Conservation (phyloP, 2,797 vertebrate genomes). For the Antennarius maculatus region DNA sequence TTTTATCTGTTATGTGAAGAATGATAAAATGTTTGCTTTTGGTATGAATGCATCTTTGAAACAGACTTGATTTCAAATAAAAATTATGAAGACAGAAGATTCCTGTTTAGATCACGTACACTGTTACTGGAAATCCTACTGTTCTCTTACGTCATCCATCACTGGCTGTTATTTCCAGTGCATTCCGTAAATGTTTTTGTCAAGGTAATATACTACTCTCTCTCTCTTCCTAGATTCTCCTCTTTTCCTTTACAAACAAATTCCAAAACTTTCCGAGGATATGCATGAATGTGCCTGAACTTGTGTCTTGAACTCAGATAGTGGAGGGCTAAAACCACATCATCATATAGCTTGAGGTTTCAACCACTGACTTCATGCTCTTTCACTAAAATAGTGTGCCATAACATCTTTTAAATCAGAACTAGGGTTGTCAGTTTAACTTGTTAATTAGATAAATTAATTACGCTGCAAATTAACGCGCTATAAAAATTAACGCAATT, state of each 20-base stretch:
- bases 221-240: not conserved
- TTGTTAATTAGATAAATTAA: too few relatives aligned
- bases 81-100: too few relatives aligned
- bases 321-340: too few relatives aligned
- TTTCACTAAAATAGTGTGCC: too few relatives aligned
- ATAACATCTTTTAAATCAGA: too few relatives aligned
- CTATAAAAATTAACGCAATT: too few relatives aligned
- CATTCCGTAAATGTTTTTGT: not conserved
- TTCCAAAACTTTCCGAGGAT: conserved; percentile 10
- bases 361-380: too few relatives aligned
- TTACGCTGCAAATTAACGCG: too few relatives aligned
- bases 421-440: too few relatives aligned
- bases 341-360: too few relatives aligned
- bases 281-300: conserved; percentile 10
- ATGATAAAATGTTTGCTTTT: too few relatives aligned
- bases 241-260: not conserved
- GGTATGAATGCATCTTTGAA: accelerated
- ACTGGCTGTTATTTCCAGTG: not conserved
- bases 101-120: not conserved
- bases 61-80: too few relatives aligned
- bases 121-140: not conserved
- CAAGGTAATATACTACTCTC: not conserved
- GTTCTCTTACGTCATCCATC: not conserved
- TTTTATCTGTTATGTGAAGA: not conserved
- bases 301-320: not conserved